Percentiles rank a stretch among this genome's conserved stretches.
Conservation (phyloP, 2,888 invertebrate genomes). For the Punctoribates punctum region DNA sequence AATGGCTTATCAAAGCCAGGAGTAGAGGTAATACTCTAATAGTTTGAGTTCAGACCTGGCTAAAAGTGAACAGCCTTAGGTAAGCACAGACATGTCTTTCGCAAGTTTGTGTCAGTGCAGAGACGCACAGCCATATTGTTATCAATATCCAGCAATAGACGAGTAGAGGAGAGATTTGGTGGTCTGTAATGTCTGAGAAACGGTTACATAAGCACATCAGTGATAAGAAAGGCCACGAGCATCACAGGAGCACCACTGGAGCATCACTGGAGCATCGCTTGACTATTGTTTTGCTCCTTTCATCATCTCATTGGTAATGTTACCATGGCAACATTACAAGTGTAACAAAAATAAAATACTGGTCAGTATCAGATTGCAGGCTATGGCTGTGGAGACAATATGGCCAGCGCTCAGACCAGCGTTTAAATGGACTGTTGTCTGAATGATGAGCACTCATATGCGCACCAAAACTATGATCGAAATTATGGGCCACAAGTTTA, state of each 20-base stretch:
- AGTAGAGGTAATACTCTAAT: background rate
- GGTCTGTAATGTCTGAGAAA: background rate
- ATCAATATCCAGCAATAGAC: slow-evolving; percentile 9
- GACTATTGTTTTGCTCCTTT: slow-evolving; percentile 19
- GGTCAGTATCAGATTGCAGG: slow-evolving; percentile 36
- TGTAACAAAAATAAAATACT: slow-evolving; percentile 10
- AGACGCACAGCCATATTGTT: slow-evolving; percentile 23
- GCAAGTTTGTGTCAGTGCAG: background rate
- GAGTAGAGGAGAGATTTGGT: background rate
- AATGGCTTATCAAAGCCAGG: background rate
- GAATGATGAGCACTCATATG: background rate
- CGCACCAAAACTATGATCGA: slow-evolving; percentile 3
- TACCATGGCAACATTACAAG: background rate
- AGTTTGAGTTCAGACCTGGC: background rate
- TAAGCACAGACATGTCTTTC: background rate
- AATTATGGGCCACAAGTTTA: slow-evolving; percentile 27
- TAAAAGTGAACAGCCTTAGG: background rate
- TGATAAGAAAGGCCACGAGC: slow-evolving; percentile 21
- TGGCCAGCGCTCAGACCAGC: too few relatives aligned
- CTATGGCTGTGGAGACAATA: slow-evolving; percentile 4
- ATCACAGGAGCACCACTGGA: too few relatives aligned
- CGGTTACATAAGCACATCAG: slow-evolving; percentile 32
- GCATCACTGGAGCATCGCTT: too few relatives aligned
- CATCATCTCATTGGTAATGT: slow-evolving; percentile 16
- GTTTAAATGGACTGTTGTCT: slow-evolving; percentile 15